Evolutionary conservation across 53 echinoderm and acorn worm species (phyloP).

Genomic region (Hippasteria phrygiana): DNA sequence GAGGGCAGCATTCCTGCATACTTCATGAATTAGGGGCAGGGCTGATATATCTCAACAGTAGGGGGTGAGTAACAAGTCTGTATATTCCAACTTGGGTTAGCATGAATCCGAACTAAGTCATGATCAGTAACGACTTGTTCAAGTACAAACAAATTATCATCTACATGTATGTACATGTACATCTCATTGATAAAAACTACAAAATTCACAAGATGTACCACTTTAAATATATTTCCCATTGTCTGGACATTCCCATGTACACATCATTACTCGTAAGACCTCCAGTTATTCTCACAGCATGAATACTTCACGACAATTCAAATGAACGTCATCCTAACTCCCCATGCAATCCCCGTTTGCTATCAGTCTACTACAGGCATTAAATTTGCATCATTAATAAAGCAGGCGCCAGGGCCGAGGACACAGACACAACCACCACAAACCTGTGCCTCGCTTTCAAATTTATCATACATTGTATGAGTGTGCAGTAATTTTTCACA

Average conservation of each 20-base stretch:
- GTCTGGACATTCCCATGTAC: neutral
- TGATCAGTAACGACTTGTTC: too few relatives aligned
- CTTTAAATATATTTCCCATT: neutral
- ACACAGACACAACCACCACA: neutral
- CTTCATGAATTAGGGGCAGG: too few relatives aligned
- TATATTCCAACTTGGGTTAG: too few relatives aligned
- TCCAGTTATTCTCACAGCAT: neutral
- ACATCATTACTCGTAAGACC: neutral
- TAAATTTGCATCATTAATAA: slow-evolving; percentile 51
- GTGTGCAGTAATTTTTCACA: slow-evolving; percentile 2
- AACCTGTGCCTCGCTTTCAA: slow-evolving; percentile 10
- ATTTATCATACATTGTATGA: slow-evolving; percentile 31
- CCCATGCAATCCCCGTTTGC: neutral
- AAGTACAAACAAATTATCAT: too few relatives aligned
- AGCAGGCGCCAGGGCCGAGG: neutral
- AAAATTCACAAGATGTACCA: neutral
- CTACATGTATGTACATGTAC: too few relatives aligned
- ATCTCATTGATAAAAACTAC: neutral
- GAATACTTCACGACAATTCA: neutral
- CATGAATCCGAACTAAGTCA: too few relatives aligned
- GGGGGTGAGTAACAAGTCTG: too few relatives aligned
- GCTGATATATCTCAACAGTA: too few relatives aligned
- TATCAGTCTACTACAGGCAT: slow-evolving; percentile 13
- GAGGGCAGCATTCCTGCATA: too few relatives aligned
- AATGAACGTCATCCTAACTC: neutral